A percentile compares a stretch with the other conserved stretches of the same genome.
Evolutionary conservation across 2,797 vertebrate species (phyloP).

Genomic region (Typhlichthys eigenmanni): DNA sequence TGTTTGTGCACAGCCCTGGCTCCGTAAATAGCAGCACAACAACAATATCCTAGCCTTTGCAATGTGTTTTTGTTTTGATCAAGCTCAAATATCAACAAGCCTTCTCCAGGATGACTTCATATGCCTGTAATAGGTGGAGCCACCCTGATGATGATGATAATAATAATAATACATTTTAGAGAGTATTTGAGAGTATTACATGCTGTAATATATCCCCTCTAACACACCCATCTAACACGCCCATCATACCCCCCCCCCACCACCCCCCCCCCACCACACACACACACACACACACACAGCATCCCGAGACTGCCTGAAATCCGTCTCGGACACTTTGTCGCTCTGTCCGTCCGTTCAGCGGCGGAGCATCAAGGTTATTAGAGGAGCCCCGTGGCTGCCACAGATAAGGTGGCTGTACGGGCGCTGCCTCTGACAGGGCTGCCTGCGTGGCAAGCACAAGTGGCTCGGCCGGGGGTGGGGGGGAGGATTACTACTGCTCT

Average conservation of each 20-base stretch:
- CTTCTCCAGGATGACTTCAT: conserved; percentile 3
- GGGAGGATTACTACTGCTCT: conserved; percentile 78
- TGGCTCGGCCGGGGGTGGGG: conserved; percentile 63
- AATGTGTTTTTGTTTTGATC: too few relatives aligned
- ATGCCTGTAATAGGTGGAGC: conserved; percentile 27
- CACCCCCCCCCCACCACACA: conserved; percentile 1
- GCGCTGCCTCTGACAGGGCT: conserved; percentile 28
- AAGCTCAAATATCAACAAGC: too few relatives aligned
- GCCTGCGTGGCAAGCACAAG: conserved; percentile 66
- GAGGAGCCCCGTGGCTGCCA: conserved; percentile 71
- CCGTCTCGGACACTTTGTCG: conserved; percentile 42
- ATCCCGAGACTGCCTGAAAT: conserved; percentile 58
- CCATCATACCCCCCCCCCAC: not conserved
- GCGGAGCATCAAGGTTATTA: conserved; percentile 76
- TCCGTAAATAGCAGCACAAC: too few relatives aligned
- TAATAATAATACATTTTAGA: too few relatives aligned
- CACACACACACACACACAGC: not conserved
- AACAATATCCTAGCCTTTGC: too few relatives aligned
- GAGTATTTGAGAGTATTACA: conserved; percentile 37
- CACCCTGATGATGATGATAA: not conserved
- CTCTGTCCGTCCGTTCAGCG: conserved; percentile 39
- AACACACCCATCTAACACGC: conserved; percentile 5
- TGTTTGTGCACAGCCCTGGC: too few relatives aligned
- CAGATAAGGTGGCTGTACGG: conserved; percentile 73
- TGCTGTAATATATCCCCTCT: conserved; percentile 9